These are phyloP conservation scores for Philonicus albiceps DNA, from an alignment of 2,888 invertebrate species.

Conservation along the genomic window DNA sequence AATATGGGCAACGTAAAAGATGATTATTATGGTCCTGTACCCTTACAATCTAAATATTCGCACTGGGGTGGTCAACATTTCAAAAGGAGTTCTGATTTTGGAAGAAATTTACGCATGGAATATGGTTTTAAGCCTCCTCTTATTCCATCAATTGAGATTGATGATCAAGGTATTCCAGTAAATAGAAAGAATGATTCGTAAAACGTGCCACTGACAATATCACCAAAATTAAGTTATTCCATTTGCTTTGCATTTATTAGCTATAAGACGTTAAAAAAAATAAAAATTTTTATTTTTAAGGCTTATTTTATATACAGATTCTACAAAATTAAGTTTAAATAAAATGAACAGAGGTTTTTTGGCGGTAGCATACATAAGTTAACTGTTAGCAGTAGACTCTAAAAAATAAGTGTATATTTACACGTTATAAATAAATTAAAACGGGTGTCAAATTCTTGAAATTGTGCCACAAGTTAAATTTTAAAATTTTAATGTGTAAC, in stretches of 20 bases:
- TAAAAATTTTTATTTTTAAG: background rate
- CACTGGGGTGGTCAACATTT: constrained; percentile 61
- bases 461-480: too few relatives aligned
- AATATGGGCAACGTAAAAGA: constrained; percentile 34
- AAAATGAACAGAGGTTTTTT: too few relatives aligned
- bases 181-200: constrained; percentile 52
- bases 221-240: constrained; percentile 12
- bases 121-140: constrained; percentile 85
- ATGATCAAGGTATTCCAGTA: constrained; percentile 74
- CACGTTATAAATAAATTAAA: too few relatives aligned
- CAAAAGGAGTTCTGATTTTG: constrained; percentile 66
- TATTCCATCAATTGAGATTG: constrained; percentile 81
- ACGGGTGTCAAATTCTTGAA: too few relatives aligned
- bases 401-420: too few relatives aligned
- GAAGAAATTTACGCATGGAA: constrained; percentile 75
- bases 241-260: constrained; percentile 18
- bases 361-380: too few relatives aligned
- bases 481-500: too few relatives aligned
- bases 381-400: too few relatives aligned
- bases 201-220: background rate
- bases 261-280: background rate
- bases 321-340: too few relatives aligned
- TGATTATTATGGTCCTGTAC: constrained; percentile 67
- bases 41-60: constrained; percentile 57
- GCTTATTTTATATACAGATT: background rate